A percentile compares a stretch with the other conserved stretches of the same genome.
Conservation (phyloP, 2,888 invertebrate genomes). For the Drosophila prolongata region DNA sequence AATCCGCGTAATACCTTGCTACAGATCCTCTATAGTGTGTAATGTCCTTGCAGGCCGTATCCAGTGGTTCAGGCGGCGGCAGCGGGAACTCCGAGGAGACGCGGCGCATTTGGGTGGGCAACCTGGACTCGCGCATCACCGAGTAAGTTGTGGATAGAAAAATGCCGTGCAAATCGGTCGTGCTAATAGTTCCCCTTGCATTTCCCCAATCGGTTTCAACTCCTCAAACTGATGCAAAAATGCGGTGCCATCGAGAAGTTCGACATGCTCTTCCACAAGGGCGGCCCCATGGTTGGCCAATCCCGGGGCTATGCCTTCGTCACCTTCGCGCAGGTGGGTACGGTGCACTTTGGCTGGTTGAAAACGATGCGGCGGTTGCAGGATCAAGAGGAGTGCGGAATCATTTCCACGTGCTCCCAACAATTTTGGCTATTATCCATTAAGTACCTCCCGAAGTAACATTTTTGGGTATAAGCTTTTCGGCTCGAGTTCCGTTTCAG, state of each 20-base stretch:
- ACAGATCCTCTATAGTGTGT: not conserved
- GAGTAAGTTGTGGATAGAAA: conserved; percentile 90
- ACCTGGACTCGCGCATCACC: conserved; percentile 94
- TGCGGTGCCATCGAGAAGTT: conserved; percentile 97
- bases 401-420: too few species aligned
- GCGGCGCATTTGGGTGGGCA: conserved; percentile 93
- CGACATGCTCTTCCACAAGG: conserved; percentile 97
- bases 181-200: conserved; percentile 57
- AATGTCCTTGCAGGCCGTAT: conserved; percentile 23
- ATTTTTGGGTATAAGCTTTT: not conserved
- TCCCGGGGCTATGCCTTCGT: conserved; percentile 97
- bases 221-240: conserved; percentile 97
- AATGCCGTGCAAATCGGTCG: conserved; percentile 3
- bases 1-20: not conserved
- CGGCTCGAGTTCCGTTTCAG: too few species aligned
- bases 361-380: not conserved
- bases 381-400: too few species aligned
- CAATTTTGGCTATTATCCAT: too few species aligned
- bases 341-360: not conserved
- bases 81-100: conserved; percentile 73
- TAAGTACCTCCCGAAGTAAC: not conserved
- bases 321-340: conserved; percentile 87
- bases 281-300: conserved; percentile 94
- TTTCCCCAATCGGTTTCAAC: conserved; percentile 92
- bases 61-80: conserved; percentile 8